Evolutionary conservation across 35 echinoderm and acorn worm species (phyloP).

Genomic region (Heliocidaris tuberculata): DNA sequence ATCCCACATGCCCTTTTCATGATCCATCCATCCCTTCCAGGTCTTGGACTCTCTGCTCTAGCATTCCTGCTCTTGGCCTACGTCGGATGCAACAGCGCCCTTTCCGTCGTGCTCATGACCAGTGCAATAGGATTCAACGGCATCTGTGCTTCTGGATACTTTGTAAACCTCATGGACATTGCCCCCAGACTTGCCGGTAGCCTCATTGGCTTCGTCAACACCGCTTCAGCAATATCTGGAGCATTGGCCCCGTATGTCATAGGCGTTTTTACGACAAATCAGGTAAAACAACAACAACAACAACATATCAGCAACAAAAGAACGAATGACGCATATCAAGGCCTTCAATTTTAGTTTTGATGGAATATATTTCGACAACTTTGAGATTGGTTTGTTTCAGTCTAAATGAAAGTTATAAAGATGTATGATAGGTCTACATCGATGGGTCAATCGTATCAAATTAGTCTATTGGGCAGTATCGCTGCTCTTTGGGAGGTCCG

Average conservation of each 20-base stretch:
- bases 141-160: neutral
- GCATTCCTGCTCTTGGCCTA: slow-evolving; percentile 15
- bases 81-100: slow-evolving; percentile 3
- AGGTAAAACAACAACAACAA: neutral
- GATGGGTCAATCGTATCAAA: too few species aligned
- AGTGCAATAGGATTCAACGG: slow-evolving; percentile 20
- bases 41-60: neutral
- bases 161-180: slow-evolving; percentile 38
- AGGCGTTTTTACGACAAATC: slow-evolving; percentile 35
- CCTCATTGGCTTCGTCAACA: slow-evolving; percentile 7
- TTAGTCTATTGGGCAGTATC: too few species aligned
- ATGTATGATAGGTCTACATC: too few species aligned
- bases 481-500: too few species aligned
- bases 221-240: neutral
- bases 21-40: neutral
- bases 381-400: too few species aligned
- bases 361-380: too few species aligned
- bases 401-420: too few species aligned
- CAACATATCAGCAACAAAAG: too few species aligned
- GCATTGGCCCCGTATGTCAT: neutral
- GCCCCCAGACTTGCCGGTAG: slow-evolving; percentile 26
- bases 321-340: too few species aligned
- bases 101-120: neutral
- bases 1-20: too few species aligned
- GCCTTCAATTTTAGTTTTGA: too few species aligned